Conservation (phyloP, 1,140 invertebrate genomes). For the Drosophila biarmipes region DNA sequence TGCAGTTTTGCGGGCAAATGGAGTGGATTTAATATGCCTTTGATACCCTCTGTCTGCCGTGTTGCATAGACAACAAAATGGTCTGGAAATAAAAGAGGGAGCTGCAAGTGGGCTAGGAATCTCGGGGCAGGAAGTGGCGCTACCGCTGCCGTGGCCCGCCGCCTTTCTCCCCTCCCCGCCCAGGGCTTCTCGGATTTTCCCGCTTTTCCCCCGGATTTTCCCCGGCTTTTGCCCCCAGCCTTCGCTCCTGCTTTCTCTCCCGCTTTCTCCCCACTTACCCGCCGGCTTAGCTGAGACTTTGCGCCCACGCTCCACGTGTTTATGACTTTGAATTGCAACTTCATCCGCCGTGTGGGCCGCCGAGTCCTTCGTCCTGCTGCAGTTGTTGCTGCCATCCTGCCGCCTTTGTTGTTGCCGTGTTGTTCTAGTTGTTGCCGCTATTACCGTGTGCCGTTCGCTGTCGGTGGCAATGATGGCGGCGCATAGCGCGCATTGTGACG, state of each 20-base stretch:
- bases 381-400: not conserved
- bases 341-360: constrained; percentile 63
- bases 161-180: not conserved
- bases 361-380: constrained; percentile 10
- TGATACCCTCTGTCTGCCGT: constrained; percentile 43
- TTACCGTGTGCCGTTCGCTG: constrained; percentile 56
- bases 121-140: constrained; percentile 62
- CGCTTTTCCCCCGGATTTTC: not conserved
- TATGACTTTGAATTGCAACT: constrained; percentile 83
- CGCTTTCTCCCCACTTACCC: constrained; percentile 7
- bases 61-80: constrained; percentile 52
- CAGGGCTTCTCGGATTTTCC: constrained; percentile 9
- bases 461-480: constrained; percentile 78
- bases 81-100: constrained; percentile 36
- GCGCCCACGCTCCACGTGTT: constrained; percentile 80
- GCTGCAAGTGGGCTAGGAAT: constrained; percentile 25
- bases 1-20: constrained; percentile 26
- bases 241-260: not conserved
- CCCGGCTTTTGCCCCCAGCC: not conserved
- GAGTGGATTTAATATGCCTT: constrained; percentile 36
- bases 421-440: too few relatives aligned
- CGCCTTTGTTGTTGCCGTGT: constrained; percentile 7
- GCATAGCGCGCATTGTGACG: constrained; percentile 80
- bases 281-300: constrained; percentile 78
- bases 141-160: constrained; percentile 8